These are phyloP conservation scores for Eristalinus sepulchralis DNA, from an alignment of 2,888 invertebrate genomes.

Conservation along the genomic window DNA sequence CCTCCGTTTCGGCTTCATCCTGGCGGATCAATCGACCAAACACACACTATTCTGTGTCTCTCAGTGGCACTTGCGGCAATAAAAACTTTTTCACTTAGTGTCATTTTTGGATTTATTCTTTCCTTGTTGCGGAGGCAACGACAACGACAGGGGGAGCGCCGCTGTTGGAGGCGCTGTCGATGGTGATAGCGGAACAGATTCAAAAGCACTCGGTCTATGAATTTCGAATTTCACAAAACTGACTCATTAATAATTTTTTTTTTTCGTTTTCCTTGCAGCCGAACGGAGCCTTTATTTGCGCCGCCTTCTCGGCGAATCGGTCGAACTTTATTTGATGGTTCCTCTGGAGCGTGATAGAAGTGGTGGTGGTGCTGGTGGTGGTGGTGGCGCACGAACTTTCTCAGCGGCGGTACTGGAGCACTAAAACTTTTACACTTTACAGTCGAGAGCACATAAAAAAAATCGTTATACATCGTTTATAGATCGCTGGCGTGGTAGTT, in stretches of 20 bases:
- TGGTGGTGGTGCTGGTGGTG: no score
- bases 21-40: conserved; percentile 53
- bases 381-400: conserved; percentile 28
- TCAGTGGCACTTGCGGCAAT: conserved; percentile 57
- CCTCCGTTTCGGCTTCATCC: conserved; percentile 39
- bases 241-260: conserved; percentile 61
- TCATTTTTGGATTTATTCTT: conserved; percentile 52
- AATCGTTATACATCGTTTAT: conserved; percentile 38
- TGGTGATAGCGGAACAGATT: not conserved
- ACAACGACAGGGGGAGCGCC: not conserved
- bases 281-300: not conserved
- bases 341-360: not conserved
- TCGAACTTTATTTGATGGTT: conserved; percentile 35
- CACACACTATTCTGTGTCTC: conserved; percentile 55
- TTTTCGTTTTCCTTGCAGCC: not conserved
- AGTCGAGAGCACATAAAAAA: conserved; percentile 48
- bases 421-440: conserved; percentile 68
- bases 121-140: not conserved
- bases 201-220: conserved; percentile 50
- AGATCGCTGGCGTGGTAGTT: conserved; percentile 10
- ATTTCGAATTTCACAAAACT: conserved; percentile 60
- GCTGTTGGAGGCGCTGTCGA: no score
- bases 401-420: conserved; percentile 28
- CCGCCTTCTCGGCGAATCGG: not conserved
- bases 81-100: conserved; percentile 69